phyloP scores from a whole-genome alignment of 2,113 vertebrate species.

The Tinamus guttatus region DNA sequence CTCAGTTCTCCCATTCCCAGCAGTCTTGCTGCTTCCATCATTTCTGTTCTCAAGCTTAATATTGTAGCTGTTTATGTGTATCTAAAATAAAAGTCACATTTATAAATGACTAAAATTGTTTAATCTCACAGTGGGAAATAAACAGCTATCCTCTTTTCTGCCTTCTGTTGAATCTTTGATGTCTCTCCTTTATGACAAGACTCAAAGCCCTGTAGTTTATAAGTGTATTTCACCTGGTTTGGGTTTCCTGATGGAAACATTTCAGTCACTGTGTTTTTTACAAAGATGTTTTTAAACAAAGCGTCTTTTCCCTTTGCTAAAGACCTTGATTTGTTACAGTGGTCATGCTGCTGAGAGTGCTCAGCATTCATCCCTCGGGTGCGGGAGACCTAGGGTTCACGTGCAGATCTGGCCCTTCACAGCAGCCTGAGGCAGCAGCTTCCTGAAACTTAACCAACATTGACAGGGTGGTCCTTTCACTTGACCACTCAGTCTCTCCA shows the following conservation, averaged over 20 bases:
- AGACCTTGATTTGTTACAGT: neutral
- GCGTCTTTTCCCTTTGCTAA: neutral
- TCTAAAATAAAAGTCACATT: constrained; percentile 38
- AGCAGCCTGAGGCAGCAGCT: neutral
- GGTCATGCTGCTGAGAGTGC: neutral
- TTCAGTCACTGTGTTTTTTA: neutral
- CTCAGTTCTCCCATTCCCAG: neutral
- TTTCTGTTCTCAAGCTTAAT: neutral
- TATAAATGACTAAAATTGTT: constrained; percentile 45
- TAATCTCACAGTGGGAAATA: constrained; percentile 48
- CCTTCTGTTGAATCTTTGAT: neutral
- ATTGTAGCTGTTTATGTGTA: constrained; percentile 14
- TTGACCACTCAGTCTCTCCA: neutral
- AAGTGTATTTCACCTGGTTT: neutral
- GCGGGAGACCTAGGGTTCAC: neutral
- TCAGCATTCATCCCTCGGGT: neutral
- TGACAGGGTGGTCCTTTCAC: neutral
- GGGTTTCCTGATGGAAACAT: neutral
- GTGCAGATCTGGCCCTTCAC: neutral
- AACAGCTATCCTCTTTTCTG: constrained; percentile 25
- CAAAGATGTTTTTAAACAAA: neutral
- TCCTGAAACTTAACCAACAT: neutral
- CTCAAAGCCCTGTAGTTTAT: neutral
- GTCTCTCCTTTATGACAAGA: neutral
- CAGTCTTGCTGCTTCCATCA: neutral